Evolutionary conservation across 2,888 invertebrate genomes (phyloP).

Genomic region (Ganaspis brasiliensis): DNA sequence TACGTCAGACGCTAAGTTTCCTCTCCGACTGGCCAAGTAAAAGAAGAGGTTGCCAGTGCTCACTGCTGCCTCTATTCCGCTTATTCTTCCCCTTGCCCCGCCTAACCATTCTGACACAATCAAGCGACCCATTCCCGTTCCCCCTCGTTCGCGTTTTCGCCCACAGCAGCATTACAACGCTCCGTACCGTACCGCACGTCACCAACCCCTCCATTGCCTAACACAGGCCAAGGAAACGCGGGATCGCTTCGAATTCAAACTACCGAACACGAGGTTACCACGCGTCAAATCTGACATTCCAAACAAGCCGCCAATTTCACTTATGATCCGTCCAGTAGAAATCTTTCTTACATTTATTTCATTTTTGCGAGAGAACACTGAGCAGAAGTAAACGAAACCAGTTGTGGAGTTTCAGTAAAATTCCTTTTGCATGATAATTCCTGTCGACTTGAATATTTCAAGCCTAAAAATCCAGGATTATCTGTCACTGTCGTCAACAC

Average conservation of each 20-base stretch:
- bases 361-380: neutral
- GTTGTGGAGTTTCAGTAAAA: too few relatives aligned
- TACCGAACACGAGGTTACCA: conserved; percentile 80
- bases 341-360: neutral
- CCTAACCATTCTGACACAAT: conserved; percentile 9
- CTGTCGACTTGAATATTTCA: too few relatives aligned
- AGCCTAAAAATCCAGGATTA: too few relatives aligned
- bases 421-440: too few relatives aligned
- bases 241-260: conserved; percentile 81
- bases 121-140: conserved; percentile 19
- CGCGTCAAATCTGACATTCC: conserved; percentile 80
- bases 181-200: conserved; percentile 52
- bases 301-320: conserved; percentile 26
- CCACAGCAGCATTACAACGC: conserved; percentile 48
- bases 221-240: conserved; percentile 79
- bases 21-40: conserved; percentile 73
- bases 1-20: conserved; percentile 70
- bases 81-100: conserved; percentile 21
- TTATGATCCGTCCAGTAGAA: neutral
- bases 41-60: conserved; percentile 68
- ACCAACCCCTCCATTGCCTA: conserved; percentile 44
- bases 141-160: conserved; percentile 45
- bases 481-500: too few relatives aligned
- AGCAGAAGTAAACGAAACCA: neutral
- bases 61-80: conserved; percentile 50